phyloP scores from a whole-genome alignment of 1,140 invertebrate species.

The Bombus impatiens region DNA sequence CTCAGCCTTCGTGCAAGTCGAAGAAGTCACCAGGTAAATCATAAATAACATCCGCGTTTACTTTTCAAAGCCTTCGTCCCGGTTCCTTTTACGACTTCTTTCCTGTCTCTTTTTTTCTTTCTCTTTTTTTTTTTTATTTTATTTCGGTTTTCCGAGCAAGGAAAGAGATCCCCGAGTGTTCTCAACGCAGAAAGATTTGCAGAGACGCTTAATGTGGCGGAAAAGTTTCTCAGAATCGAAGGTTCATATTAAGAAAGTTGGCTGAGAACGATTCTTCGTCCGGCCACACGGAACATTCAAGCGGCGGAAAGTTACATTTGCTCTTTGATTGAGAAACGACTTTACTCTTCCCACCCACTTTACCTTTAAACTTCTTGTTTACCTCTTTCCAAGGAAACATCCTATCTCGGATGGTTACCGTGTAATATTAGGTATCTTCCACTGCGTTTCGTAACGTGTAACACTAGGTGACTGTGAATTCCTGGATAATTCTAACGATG shows the following conservation, averaged over 20 bases:
- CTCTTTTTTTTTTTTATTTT: not conserved
- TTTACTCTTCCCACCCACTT: not conserved
- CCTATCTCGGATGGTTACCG: not conserved
- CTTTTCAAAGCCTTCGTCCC: not conserved
- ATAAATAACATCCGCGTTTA: not conserved
- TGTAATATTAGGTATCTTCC: not conserved
- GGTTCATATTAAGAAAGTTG: slow-evolving; percentile 19
- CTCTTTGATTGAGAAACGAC: not conserved
- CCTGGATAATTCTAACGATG: too few species aligned
- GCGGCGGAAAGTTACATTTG: not conserved
- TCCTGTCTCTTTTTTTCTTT: too few species aligned
- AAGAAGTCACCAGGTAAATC: slow-evolving; percentile 78
- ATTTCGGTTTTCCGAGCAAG: not conserved
- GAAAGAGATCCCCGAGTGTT: not conserved
- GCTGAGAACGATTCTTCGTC: not conserved
- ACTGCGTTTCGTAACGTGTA: too few species aligned
- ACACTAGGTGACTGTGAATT: too few species aligned
- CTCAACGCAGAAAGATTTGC: too few species aligned
- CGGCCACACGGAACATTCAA: not conserved
- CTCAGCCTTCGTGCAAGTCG: slow-evolving; percentile 84
- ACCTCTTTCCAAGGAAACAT: not conserved
- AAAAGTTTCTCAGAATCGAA: not conserved
- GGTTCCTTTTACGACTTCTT: too few species aligned
- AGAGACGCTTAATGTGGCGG: too few species aligned
- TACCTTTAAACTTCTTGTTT: not conserved